A percentile compares a stretch with the other conserved stretches of the same genome.
Conservation (phyloP, 2,888 invertebrate species). For the Drosophila lacicola region DNA sequence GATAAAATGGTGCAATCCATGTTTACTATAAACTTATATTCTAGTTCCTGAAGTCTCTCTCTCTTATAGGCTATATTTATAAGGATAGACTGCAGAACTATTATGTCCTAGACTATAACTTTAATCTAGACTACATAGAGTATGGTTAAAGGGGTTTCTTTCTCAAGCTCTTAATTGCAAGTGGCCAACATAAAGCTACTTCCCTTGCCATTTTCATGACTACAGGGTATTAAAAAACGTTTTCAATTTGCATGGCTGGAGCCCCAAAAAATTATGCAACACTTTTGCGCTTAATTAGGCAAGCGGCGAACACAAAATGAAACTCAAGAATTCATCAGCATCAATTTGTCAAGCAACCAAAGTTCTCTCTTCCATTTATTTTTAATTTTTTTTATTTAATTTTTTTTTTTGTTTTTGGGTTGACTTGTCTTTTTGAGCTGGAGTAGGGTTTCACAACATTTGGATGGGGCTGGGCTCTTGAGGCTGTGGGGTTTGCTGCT, state of each 20-base stretch:
- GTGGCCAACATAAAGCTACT: neutral
- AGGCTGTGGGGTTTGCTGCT: slow-evolving; percentile 28
- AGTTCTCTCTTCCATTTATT: slow-evolving; percentile 26
- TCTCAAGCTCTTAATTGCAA: neutral
- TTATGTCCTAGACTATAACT: too few species aligned
- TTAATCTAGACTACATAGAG: too few species aligned
- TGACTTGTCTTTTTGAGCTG: slow-evolving; percentile 16
- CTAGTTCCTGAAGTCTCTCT: too few species aligned
- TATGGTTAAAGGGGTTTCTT: too few species aligned
- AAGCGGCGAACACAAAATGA: slow-evolving; percentile 45
- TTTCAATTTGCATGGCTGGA: slow-evolving; percentile 48
- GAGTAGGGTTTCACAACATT: slow-evolving; percentile 29
- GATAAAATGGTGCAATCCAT: too few species aligned
- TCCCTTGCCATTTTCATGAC: neutral
- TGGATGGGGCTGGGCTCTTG: neutral
- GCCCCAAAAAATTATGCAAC: slow-evolving; percentile 57
- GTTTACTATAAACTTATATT: too few species aligned
- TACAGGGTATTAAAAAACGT: slow-evolving; percentile 26
- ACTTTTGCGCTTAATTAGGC: slow-evolving; percentile 64
- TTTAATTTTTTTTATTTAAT: neutral
- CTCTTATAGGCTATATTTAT: too few species aligned
- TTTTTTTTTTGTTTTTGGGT: slow-evolving; percentile 14
- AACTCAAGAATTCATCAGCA: slow-evolving; percentile 66
- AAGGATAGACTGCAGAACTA: too few species aligned
- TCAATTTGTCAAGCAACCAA: slow-evolving; percentile 69